These are phyloP conservation scores for Leptopterna dolabrata DNA, from an alignment of 2,888 invertebrate species.

Conservation along the genomic window DNA sequence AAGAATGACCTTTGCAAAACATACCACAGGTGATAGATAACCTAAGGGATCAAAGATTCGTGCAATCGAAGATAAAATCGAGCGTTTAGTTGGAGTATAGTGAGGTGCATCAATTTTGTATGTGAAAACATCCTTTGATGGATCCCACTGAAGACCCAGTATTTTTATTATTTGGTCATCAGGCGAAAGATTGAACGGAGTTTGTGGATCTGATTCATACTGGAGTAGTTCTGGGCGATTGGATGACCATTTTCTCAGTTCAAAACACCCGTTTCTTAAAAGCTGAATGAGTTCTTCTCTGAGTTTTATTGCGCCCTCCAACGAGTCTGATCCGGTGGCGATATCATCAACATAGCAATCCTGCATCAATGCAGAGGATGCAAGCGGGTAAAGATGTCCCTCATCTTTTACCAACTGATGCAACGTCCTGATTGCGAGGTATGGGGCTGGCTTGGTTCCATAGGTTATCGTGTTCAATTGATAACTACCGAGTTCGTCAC, in stretches of 20 bases:
- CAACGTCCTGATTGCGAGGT: constrained; percentile 55
- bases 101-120: constrained; percentile 8
- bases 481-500: background rate
- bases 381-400: constrained; percentile 50
- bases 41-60: constrained; percentile 59
- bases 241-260: constrained; percentile 41
- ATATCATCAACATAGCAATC: constrained; percentile 53
- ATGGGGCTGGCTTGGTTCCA: constrained; percentile 60
- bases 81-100: constrained; percentile 32
- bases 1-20: constrained; percentile 59
- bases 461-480: no score
- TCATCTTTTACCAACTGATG: constrained; percentile 59
- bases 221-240: background rate
- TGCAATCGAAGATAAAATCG: constrained; percentile 41
- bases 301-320: constrained; percentile 14
- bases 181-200: background rate
- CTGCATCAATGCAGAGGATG: constrained; percentile 39
- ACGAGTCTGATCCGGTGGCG: constrained; percentile 8
- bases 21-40: constrained; percentile 54
- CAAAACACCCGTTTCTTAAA: constrained; percentile 45
- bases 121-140: constrained; percentile 53
- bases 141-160: constrained; percentile 59
- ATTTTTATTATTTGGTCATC: constrained; percentile 54
- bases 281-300: constrained; percentile 34
- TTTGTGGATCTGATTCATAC: background rate